phyloP scores from a whole-genome alignment of 2,797 vertebrate genomes.

The Sebastes iracundus region DNA sequence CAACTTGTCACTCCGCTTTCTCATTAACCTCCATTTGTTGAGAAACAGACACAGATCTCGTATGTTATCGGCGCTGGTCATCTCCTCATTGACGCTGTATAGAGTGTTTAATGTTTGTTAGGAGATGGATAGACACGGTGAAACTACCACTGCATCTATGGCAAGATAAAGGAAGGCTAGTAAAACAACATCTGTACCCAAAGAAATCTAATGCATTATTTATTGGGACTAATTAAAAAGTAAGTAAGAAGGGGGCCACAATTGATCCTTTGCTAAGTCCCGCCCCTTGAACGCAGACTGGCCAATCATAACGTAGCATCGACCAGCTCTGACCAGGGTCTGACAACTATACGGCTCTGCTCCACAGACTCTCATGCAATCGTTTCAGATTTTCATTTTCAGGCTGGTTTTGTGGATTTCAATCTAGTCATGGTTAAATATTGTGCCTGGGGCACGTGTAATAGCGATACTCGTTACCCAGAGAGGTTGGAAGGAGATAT shows the following conservation, averaged over 20 bases:
- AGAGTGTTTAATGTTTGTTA: background rate
- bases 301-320: too few relatives aligned
- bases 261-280: too few relatives aligned
- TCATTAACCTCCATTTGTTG: slow-evolving; percentile 23
- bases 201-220: background rate
- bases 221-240: background rate
- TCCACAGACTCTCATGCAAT: too few relatives aligned
- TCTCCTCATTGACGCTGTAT: slow-evolving; percentile 21
- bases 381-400: too few relatives aligned
- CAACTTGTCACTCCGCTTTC: slow-evolving; percentile 25
- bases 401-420: too few relatives aligned
- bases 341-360: too few relatives aligned
- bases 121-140: background rate
- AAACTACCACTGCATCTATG: background rate
- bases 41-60: background rate
- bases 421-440: too few relatives aligned
- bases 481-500: too few relatives aligned
- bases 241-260: background rate
- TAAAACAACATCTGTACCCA: background rate
- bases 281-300: too few relatives aligned
- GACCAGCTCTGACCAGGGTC: too few relatives aligned
- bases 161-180: background rate
- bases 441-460: too few relatives aligned
- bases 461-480: too few relatives aligned
- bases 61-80: slow-evolving; percentile 24